Base-by-base conservation (phyloP, 2,888 invertebrate species). In the Entomobrya multifasciata region DNA sequence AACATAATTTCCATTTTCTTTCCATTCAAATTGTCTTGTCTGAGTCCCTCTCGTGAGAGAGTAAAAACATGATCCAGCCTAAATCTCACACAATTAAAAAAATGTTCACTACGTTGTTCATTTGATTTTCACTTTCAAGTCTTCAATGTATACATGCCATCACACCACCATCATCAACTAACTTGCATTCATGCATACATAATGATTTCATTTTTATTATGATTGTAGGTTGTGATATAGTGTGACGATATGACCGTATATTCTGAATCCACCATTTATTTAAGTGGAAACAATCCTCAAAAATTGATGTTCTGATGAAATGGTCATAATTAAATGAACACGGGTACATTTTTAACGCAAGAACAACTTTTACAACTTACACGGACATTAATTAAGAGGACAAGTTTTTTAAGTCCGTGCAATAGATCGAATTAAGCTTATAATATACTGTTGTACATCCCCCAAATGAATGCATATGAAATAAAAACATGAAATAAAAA, bases 381-480 rank as follows among this genome's bases (percentile, higher is more conserved):
- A 74, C 4, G 79, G 60, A 62, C 79, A 74, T 79, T 86, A 86
- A 86, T 86, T 86, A 86, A 36, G 80, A 72, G 72, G 74, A 86
- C 84, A 77, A 27, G 67, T 84, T 83, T 76, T 84, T 6, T 6
- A 36, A 36, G 4, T 36, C 8, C 25, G 10, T 11, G 13, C 47
- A 27, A 74, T 27, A 49, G 62, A 36, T n/a, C n/a, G n/a, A n/a
- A n/a, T n/a, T n/a, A n/a, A n/a, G n/a, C n/a, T n/a, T n/a, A n/a
- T n/a, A n/a, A n/a, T n/a, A n/a, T n/a, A n/a, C n/a, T n/a, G n/a
- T n/a, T n/a, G n/a, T n/a, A n/a, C n/a, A n/a, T n/a, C n/a, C n/a
- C n/a, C n/a, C n/a, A n/a, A n/a, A n/a, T n/a, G n/a, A n/a, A 41
- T 65, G 22, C 60, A 30, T 62, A 36, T 62, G 36, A 62, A 62